phyloP scores from a whole-genome alignment of 2,888 invertebrate species.

The Catocala sponsa region DNA sequence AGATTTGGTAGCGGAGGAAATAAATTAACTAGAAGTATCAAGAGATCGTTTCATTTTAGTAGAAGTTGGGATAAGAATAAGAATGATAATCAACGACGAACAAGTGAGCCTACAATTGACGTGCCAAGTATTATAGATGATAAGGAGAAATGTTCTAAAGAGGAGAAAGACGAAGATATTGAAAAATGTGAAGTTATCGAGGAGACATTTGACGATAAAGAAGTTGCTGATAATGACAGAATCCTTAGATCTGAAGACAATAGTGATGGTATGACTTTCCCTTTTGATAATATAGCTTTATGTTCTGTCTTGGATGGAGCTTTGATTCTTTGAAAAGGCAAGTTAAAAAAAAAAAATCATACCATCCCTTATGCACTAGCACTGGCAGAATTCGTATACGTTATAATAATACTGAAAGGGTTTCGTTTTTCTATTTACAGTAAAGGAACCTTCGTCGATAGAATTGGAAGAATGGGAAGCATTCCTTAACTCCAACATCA shows the following conservation, averaged over 20 bases:
- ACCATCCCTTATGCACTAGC: no score
- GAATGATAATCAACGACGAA: constrained; percentile 73
- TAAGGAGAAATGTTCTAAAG: constrained; percentile 72
- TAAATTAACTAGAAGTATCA: constrained; percentile 81
- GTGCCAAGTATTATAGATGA: constrained; percentile 65
- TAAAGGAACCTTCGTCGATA: constrained; percentile 89
- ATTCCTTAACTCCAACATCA: constrained; percentile 93
- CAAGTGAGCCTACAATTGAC: constrained; percentile 80
- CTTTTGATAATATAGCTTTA: neutral
- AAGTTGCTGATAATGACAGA: constrained; percentile 77
- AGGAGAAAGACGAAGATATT: constrained; percentile 78
- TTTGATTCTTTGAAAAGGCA: no score
- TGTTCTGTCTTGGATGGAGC: no score
- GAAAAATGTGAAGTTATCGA: constrained; percentile 83
- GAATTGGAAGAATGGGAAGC: constrained; percentile 96
- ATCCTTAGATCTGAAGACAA: constrained; percentile 69
- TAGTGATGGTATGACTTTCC: constrained; percentile 64
- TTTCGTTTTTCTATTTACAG: constrained; percentile 55
- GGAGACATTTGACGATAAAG: constrained; percentile 76
- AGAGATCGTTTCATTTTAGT: constrained; percentile 83
- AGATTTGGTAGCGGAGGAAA: constrained; percentile 83
- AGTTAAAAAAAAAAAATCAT: no score
- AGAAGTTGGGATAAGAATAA: constrained; percentile 83
- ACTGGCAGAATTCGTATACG: no score
- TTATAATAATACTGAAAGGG: no score